Conservation (phyloP, 2,888 invertebrate genomes). For the Mythimna pallens region DNA sequence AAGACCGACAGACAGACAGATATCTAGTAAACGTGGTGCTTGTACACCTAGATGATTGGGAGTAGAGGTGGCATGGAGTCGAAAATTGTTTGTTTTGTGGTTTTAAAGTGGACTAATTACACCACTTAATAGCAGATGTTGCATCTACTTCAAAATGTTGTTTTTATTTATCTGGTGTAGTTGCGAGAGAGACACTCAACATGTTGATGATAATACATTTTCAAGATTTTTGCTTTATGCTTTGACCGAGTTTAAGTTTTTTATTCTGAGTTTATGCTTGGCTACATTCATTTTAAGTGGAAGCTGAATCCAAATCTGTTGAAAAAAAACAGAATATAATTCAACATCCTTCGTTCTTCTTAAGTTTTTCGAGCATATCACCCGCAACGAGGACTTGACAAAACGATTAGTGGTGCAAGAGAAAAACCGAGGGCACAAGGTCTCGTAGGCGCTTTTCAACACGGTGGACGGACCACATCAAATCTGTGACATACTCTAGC, state of each 20-base stretch:
- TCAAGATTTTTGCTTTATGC: no score
- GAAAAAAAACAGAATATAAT: no score
- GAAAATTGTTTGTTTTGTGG: conserved; percentile 15
- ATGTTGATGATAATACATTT: no score
- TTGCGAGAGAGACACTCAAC: no score
- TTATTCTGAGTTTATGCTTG: no score
- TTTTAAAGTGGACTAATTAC: background rate
- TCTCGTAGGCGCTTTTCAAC: background rate
- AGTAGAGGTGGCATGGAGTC: conserved; percentile 67
- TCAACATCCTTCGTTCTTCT: background rate
- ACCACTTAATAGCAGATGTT: background rate
- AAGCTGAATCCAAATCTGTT: no score
- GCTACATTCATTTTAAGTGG: no score
- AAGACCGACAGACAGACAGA: conserved; percentile 85
- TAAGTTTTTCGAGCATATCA: background rate
- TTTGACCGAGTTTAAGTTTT: no score
- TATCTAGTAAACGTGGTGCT: conserved; percentile 82
- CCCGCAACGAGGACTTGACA: background rate
- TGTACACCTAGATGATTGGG: conserved; percentile 78
- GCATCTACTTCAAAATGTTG: background rate
- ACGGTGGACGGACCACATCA: background rate
- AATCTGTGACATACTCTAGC: background rate
- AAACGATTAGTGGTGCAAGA: background rate
- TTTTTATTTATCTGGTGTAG: background rate
- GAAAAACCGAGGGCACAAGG: background rate